Evolutionary conservation across 1,140 invertebrate species (phyloP).

Genomic region (Lysiphlebus fabarum): DNA sequence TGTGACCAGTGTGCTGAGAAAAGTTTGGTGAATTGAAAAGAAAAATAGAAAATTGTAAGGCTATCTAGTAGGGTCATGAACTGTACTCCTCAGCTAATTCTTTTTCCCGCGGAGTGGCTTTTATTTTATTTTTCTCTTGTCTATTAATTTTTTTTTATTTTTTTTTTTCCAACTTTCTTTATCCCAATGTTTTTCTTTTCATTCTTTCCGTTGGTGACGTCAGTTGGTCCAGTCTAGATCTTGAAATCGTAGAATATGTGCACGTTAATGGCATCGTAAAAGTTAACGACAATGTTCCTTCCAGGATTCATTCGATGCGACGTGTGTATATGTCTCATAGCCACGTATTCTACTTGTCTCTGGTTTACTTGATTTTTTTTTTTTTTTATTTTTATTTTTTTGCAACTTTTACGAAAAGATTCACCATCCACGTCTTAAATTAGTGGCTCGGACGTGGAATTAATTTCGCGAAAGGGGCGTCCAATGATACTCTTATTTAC

Average conservation of each 20-base stretch:
- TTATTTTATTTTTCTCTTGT: conserved; percentile 26
- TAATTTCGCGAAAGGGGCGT: conserved; percentile 39
- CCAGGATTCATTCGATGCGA: conserved; percentile 37
- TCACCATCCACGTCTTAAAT: conserved; percentile 39
- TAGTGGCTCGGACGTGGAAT: conserved; percentile 49
- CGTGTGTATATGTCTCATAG: conserved; percentile 24
- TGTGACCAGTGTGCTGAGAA: conserved; percentile 8
- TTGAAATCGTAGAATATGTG: conserved; percentile 43
- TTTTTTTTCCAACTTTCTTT: background rate
- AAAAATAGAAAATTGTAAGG: conserved; percentile 17
- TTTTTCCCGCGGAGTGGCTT: conserved; percentile 29
- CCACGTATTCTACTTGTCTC: conserved; percentile 22
- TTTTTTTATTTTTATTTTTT: conserved; percentile 3
- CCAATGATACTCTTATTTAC: conserved; percentile 16
- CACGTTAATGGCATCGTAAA: conserved; percentile 55
- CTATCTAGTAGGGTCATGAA: conserved; percentile 15
- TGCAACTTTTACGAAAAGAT: conserved; percentile 24
- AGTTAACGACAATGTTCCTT: conserved; percentile 55
- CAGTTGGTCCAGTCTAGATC: conserved; percentile 41
- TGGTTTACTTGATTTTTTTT: conserved; percentile 9
- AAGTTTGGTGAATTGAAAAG: conserved; percentile 20
- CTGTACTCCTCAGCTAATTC: conserved; percentile 38
- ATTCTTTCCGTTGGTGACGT: conserved; percentile 41
- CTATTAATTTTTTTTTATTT: conserved; percentile 9
- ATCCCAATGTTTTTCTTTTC: conserved; percentile 15